These are phyloP conservation scores for Drosophila nigricruria DNA, from an alignment of 2,888 invertebrate genomes.

Conservation along the genomic window DNA sequence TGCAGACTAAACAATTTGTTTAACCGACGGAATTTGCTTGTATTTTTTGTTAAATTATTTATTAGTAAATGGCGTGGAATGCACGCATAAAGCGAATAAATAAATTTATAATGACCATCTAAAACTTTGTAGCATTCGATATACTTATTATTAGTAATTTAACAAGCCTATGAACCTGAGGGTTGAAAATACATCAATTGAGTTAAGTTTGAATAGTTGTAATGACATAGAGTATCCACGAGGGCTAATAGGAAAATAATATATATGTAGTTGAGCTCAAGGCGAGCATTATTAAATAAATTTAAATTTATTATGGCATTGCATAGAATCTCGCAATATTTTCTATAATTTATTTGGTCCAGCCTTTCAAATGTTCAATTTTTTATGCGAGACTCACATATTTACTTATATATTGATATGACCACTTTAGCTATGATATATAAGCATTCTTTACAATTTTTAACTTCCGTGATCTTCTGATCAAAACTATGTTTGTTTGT, in stretches of 20 bases:
- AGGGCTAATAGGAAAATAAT: neutral
- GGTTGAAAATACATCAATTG: constrained; percentile 32
- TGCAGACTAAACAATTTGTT: constrained; percentile 36
- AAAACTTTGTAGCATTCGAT: constrained; percentile 49
- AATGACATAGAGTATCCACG: neutral
- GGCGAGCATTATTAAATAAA: neutral
- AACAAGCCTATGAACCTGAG: constrained; percentile 13
- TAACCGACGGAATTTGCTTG: constrained; percentile 5
- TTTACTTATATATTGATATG: neutral
- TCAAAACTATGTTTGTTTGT: neutral
- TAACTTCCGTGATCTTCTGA: neutral
- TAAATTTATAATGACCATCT: constrained; percentile 47
- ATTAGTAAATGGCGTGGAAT: constrained; percentile 29
- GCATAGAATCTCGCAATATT: neutral
- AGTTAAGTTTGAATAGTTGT: constrained; percentile 14
- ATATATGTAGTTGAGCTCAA: neutral
- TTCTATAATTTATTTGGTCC: neutral
- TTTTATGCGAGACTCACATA: neutral
- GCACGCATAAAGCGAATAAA: constrained; percentile 56
- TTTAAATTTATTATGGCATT: neutral
- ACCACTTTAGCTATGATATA: neutral
- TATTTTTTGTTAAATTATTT: constrained; percentile 31
- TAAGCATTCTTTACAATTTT: too few relatives aligned
- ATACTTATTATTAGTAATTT: constrained; percentile 50
- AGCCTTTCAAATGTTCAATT: neutral